A percentile compares a stretch with the other conserved stretches of the same genome.
Conservation (phyloP, 2,113 vertebrate species). For the Lutjanus erythropterus region DNA sequence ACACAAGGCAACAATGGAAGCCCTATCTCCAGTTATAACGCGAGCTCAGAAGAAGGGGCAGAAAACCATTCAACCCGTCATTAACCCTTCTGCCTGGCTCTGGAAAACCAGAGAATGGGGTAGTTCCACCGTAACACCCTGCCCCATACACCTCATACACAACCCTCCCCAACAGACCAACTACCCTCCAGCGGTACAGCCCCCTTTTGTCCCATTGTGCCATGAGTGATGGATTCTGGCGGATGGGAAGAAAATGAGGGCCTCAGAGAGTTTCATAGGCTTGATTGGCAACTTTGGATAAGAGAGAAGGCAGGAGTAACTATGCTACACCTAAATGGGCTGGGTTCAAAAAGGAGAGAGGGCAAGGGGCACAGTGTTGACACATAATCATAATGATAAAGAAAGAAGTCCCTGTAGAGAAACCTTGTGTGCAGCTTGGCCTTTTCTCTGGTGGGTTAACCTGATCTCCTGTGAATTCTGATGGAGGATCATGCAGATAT, state of each 20-base stretch:
- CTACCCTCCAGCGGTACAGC: constrained; percentile 68
- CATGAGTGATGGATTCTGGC: constrained; percentile 80
- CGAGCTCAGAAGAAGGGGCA: constrained; percentile 73
- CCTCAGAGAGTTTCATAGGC: constrained; percentile 54
- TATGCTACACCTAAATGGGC: constrained; percentile 61
- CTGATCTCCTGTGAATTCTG: constrained; percentile 76
- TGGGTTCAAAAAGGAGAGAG: constrained; percentile 56
- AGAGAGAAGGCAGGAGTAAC: constrained; percentile 71
- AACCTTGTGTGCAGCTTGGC: constrained; percentile 47
- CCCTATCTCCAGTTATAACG: constrained; percentile 74
- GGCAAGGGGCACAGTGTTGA: constrained; percentile 61
- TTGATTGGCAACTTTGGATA: constrained; percentile 83
- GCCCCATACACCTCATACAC: constrained; percentile 70
- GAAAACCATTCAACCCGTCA: constrained; percentile 77
- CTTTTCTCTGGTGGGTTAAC: constrained; percentile 74
- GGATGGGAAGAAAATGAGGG: constrained; percentile 74
- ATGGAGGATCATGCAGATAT: constrained; percentile 74
- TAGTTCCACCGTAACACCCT: constrained; percentile 78
- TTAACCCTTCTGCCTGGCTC: constrained; percentile 79
- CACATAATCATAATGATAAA: constrained; percentile 77
- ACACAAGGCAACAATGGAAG: constrained; percentile 72
- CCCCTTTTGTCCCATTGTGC: constrained; percentile 81
- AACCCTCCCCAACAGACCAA: constrained; percentile 55
- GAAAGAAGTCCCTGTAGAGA: constrained; percentile 73
- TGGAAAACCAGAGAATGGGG: constrained; percentile 76